A percentile compares a stretch with the other conserved stretches of the same genome.
These are phyloP conservation scores for Amphiduros pacificus DNA, from an alignment of 2,888 invertebrate genomes.

Conservation along the genomic window DNA sequence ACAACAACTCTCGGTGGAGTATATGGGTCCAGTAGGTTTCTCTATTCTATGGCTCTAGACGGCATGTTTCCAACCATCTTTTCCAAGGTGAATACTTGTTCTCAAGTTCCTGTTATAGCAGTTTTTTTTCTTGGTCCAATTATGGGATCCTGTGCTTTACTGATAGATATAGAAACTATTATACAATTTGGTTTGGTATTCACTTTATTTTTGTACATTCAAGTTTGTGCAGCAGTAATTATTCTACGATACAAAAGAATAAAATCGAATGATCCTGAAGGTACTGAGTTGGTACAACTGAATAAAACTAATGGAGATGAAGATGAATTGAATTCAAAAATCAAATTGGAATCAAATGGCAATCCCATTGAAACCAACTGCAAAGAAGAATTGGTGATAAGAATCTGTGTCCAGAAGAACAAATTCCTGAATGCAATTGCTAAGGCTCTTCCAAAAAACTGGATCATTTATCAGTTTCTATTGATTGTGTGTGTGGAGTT, in stretches of 20 bases:
- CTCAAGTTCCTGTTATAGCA: constrained; percentile 21
- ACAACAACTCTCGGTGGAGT: constrained; percentile 35
- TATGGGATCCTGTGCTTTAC: constrained; percentile 17
- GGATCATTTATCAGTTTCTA: too few relatives aligned
- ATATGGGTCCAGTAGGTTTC: constrained; percentile 15
- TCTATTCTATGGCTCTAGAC: constrained; percentile 28
- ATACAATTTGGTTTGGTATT: constrained; percentile 23
- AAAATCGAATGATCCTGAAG: too few relatives aligned
- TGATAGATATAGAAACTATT: constrained; percentile 21
- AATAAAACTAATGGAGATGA: too few relatives aligned
- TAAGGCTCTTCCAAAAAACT: too few relatives aligned
- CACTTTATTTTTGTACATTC: constrained; percentile 21
- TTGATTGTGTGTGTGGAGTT: too few relatives aligned
- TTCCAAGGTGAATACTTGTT: constrained; percentile 4
- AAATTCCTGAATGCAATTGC: too few relatives aligned
- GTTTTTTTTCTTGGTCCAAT: constrained; percentile 13
- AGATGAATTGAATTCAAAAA: too few relatives aligned
- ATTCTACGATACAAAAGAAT: constrained; percentile 27
- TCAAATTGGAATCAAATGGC: too few relatives aligned
- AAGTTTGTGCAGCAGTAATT: constrained; percentile 24
- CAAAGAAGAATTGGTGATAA: too few relatives aligned
- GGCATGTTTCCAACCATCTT: constrained; percentile 24
- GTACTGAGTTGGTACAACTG: too few relatives aligned
- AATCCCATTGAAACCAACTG: too few relatives aligned
- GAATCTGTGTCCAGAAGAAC: too few relatives aligned